These are phyloP conservation scores for Knipowitschia caucasica DNA, from an alignment of 2,797 vertebrate genomes.

Conservation along the genomic window DNA sequence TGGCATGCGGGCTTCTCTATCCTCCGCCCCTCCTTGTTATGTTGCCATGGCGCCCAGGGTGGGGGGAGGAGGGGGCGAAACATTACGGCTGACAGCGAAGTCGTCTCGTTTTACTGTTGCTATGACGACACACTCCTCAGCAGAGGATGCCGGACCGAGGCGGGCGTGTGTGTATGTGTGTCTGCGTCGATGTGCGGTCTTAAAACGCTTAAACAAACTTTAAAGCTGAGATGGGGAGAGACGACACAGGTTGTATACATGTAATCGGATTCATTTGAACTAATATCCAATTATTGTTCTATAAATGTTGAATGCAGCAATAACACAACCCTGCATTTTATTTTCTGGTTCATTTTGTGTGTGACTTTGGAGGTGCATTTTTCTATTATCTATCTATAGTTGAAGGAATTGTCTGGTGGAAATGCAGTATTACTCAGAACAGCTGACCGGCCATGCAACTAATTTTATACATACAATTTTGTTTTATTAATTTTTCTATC, in stretches of 20 bases:
- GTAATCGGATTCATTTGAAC: not conserved
- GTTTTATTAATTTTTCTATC: too few species aligned
- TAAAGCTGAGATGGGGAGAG: constrained; percentile 12
- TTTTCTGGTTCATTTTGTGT: too few species aligned
- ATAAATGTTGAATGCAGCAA: too few species aligned
- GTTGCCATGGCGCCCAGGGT: constrained; percentile 76
- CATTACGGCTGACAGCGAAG: constrained; percentile 96
- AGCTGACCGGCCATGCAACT: too few species aligned
- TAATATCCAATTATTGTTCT: too few species aligned
- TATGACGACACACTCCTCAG: constrained; percentile 94
- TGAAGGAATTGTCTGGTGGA: too few species aligned
- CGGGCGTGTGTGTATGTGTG: constrained; percentile 39
- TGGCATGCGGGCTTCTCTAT: constrained; percentile 60
- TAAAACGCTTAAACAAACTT: constrained; percentile 77
- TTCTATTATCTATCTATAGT: too few species aligned
- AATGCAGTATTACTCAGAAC: too few species aligned
- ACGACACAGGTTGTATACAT: not conserved
- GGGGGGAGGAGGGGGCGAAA: constrained; percentile 75
- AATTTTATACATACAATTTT: too few species aligned
- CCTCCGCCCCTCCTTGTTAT: constrained; percentile 71
- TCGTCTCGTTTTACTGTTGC: constrained; percentile 97
- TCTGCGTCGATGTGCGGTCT: constrained; percentile 66
- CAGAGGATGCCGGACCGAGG: constrained; percentile 74
- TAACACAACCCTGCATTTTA: too few species aligned
- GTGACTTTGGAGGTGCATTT: too few species aligned